phyloP scores from a whole-genome alignment of 2,797 vertebrate genomes.

The Artibeus jamaicensis region DNA sequence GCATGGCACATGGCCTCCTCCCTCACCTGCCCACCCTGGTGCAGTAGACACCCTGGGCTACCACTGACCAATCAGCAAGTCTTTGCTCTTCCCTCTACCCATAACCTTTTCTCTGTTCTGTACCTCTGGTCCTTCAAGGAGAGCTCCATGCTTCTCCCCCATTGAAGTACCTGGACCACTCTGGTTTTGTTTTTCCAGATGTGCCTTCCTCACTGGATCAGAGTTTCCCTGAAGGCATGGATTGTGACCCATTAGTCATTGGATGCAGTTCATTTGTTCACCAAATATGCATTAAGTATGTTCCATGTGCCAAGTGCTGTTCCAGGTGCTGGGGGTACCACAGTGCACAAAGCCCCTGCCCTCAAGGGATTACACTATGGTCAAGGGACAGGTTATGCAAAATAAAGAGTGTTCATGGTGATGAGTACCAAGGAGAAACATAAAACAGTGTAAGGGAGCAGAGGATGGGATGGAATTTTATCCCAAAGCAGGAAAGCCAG shows the following conservation, averaged over 20 bases:
- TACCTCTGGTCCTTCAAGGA: not conserved
- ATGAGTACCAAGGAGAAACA: not conserved
- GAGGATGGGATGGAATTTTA: not conserved
- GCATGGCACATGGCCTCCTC: not conserved
- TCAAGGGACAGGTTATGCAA: not conserved
- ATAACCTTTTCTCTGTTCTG: not conserved
- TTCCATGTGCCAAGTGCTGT: not conserved
- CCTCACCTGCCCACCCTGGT: fast-evolving
- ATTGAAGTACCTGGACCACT: not conserved
- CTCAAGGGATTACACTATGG: not conserved
- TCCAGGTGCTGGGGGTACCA: not conserved
- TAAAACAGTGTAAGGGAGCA: not conserved
- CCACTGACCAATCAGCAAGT: not conserved
- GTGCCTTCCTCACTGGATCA: not conserved
- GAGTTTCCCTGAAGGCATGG: not conserved
- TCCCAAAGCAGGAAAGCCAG: not conserved
- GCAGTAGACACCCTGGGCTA: not conserved
- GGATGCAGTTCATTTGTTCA: not conserved
- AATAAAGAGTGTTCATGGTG: not conserved
- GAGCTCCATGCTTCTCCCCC: not conserved
- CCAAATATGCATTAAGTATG: not conserved
- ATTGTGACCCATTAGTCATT: not conserved
- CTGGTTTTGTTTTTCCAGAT: not conserved
- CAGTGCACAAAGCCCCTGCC: not conserved
- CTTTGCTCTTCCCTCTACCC: not conserved